These are phyloP conservation scores for Tenualosa thibaudeaui DNA, from an alignment of 2,797 vertebrate species.

Conservation along the genomic window DNA sequence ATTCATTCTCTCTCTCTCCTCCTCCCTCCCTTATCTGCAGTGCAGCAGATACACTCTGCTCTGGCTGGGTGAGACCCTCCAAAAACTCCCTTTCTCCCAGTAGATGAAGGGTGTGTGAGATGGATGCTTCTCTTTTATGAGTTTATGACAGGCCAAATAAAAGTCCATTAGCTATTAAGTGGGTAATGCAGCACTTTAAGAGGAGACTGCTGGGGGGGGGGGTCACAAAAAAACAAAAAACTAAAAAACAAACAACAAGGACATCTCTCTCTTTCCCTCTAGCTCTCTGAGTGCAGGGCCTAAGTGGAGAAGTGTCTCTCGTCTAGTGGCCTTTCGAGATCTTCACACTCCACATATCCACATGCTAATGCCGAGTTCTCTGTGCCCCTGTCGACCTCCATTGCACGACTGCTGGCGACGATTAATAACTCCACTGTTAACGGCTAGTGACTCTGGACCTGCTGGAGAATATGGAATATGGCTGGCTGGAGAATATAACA, in stretches of 20 bases:
- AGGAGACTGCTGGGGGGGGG: neutral
- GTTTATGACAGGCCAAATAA: conserved; percentile 43
- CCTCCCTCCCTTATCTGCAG: conserved; percentile 15
- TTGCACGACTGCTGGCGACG: neutral
- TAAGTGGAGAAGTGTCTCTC: too few relatives aligned
- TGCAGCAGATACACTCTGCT: conserved; percentile 27
- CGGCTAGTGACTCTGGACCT: neutral
- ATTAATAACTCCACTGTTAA: neutral
- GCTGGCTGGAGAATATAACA: neutral
- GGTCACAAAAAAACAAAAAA: too few relatives aligned
- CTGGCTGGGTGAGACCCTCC: neutral
- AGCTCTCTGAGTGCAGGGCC: too few relatives aligned
- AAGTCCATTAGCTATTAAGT: neutral
- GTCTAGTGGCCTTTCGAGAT: neutral
- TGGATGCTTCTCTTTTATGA: conserved; percentile 10
- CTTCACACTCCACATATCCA: neutral
- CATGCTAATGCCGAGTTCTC: neutral
- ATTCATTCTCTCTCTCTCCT: neutral
- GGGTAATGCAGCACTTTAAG: neutral
- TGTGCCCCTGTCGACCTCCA: neutral
- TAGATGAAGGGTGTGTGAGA: neutral
- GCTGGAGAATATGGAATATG: neutral
- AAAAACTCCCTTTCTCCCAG: neutral
- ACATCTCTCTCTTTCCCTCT: neutral
- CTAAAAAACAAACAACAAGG: neutral